These are phyloP conservation scores for Ryuthela nishihirai DNA, from an alignment of 2,888 invertebrate species.

Conservation along the genomic window DNA sequence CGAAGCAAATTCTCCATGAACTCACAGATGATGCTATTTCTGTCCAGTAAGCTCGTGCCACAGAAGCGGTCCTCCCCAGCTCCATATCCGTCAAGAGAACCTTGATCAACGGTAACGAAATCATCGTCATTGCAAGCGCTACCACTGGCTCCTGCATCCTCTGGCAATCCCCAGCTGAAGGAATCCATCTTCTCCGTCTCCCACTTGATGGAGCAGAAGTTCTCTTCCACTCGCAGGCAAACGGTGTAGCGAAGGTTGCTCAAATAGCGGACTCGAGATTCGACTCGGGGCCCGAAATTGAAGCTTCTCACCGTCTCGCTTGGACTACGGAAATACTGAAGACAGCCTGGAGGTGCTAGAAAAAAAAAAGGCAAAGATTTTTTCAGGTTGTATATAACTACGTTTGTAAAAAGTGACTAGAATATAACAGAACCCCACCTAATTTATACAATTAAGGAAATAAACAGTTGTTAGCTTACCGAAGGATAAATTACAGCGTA, in stretches of 20 bases:
- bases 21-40: slow-evolving; percentile 42
- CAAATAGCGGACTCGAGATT: slow-evolving; percentile 41
- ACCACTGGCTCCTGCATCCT: slow-evolving; percentile 40
- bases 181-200: slow-evolving; percentile 40
- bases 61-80: slow-evolving; percentile 44
- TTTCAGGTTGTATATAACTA: too few relatives aligned
- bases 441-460: too few relatives aligned
- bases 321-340: slow-evolving; percentile 43
- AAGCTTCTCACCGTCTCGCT: slow-evolving; percentile 41
- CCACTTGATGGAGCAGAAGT: slow-evolving; percentile 44
- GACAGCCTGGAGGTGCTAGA: slow-evolving; percentile 43
- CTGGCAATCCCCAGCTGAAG: slow-evolving; percentile 42
- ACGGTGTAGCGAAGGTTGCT: slow-evolving; percentile 42
- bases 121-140: slow-evolving; percentile 42
- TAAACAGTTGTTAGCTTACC: too few relatives aligned
- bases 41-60: slow-evolving; percentile 40
- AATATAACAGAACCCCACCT: too few relatives aligned
- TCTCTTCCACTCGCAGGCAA: slow-evolving; percentile 43
- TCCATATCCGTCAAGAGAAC: slow-evolving; percentile 41
- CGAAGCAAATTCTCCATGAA: too few relatives aligned
- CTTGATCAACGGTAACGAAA: slow-evolving; percentile 43
- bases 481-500: too few relatives aligned
- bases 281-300: slow-evolving; percentile 41
- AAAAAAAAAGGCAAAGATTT: too few relatives aligned
- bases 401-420: too few relatives aligned